These are phyloP conservation scores for Parascotia fuliginaria DNA, from an alignment of 2,888 invertebrate genomes.

Conservation along the genomic window DNA sequence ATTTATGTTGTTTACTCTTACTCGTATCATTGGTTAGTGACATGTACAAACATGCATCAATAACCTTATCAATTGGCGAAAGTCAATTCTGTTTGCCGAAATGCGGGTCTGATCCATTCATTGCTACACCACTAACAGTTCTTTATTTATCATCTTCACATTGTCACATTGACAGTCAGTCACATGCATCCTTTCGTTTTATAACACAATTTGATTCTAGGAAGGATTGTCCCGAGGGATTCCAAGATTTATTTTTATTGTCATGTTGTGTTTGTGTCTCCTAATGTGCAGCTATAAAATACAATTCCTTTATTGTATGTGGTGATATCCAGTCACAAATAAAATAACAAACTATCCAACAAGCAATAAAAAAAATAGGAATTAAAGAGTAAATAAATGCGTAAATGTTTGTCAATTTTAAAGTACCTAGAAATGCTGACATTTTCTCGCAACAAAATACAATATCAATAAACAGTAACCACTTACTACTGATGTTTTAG, in stretches of 20 bases:
- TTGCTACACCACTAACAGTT: constrained; percentile 6
- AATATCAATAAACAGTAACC: constrained; percentile 5
- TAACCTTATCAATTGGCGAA: constrained; percentile 21
- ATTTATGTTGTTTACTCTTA: too few relatives aligned
- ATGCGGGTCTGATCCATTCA: constrained; percentile 32
- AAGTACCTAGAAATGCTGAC: background rate
- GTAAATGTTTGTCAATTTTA: background rate
- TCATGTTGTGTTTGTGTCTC: constrained; percentile 40
- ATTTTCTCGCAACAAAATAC: background rate
- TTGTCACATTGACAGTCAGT: constrained; percentile 6
- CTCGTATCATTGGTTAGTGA: too few relatives aligned
- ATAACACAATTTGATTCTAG: constrained; percentile 34
- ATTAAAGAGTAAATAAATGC: background rate
- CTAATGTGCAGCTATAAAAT: constrained; percentile 43
- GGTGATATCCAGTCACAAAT: constrained; percentile 15
- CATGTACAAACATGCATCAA: constrained; percentile 9
- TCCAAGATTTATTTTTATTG: constrained; percentile 30
- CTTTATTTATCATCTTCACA: constrained; percentile 5
- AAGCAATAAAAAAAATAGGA: background rate
- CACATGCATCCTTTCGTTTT: constrained; percentile 21
- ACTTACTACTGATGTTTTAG: background rate
- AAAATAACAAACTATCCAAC: background rate
- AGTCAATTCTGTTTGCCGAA: constrained; percentile 7
- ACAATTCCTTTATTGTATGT: constrained; percentile 47
- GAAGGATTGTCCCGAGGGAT: constrained; percentile 40